These are phyloP conservation scores for Psephotus haematonotus DNA, from an alignment of 2,113 vertebrate species.

Conservation along the genomic window DNA sequence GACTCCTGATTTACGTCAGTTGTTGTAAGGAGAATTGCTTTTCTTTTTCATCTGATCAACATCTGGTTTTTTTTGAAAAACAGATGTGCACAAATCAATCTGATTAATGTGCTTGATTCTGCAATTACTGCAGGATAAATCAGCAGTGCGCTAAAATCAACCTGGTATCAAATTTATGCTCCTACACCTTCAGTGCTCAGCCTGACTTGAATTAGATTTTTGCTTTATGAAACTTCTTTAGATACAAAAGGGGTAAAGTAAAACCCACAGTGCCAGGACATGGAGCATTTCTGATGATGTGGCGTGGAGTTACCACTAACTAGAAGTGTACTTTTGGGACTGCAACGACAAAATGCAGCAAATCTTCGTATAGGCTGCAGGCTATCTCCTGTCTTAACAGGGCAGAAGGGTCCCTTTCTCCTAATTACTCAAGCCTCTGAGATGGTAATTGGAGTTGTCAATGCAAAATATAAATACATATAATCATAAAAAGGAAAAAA, in stretches of 20 bases:
- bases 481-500: neutral
- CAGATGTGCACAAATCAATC: slow-evolving; percentile 57
- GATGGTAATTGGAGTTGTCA: neutral
- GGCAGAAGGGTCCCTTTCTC: neutral
- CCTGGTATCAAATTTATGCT: neutral
- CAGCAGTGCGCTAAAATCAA: neutral
- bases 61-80: slow-evolving; percentile 22
- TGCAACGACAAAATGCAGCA: neutral
- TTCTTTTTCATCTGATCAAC: slow-evolving; percentile 18
- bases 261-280: accelerated
- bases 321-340: neutral
- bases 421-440: neutral
- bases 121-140: slow-evolving; percentile 48
- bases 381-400: neutral
- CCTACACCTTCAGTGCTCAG: neutral
- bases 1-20: neutral
- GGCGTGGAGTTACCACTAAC: neutral
- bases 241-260: neutral
- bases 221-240: neutral
- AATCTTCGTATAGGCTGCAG: neutral
- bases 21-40: neutral
- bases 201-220: neutral
- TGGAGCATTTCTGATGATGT: neutral
- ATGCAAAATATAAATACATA: neutral
- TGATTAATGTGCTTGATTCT: slow-evolving; percentile 64